Percentiles rank a stretch among this genome's conserved stretches.
These are phyloP conservation scores for Microcebus jonahi DNA, from an alignment of 2,113 vertebrate genomes.

Conservation along the genomic window DNA sequence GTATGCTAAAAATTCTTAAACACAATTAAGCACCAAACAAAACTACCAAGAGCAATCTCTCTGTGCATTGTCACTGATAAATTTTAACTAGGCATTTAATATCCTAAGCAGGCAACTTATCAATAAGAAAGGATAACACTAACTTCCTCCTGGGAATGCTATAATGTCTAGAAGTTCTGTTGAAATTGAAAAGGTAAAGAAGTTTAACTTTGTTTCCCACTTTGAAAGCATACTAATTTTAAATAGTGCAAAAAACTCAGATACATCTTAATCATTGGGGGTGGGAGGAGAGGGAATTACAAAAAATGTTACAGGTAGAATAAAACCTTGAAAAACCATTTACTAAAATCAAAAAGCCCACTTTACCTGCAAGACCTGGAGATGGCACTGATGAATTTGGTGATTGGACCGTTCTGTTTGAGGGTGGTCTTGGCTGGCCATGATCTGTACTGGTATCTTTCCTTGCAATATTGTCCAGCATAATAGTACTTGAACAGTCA, in stretches of 20 bases:
- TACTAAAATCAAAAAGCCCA: background rate
- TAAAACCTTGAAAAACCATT: background rate
- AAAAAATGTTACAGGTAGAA: background rate
- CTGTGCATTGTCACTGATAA: background rate
- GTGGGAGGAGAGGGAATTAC: background rate
- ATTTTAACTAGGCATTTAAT: background rate
- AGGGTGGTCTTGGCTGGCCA: constrained; percentile 83
- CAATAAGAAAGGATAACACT: background rate
- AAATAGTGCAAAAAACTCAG: background rate
- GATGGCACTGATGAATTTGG: constrained; percentile 90
- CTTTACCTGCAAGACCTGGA: constrained; percentile 86
- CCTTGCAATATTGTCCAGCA: constrained; percentile 84
- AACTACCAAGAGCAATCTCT: background rate
- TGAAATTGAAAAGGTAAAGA: constrained; percentile 35
- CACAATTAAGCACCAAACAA: background rate
- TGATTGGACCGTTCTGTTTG: constrained; percentile 87
- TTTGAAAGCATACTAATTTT: background rate
- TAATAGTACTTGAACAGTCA: constrained; percentile 87
- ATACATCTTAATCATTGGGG: background rate
- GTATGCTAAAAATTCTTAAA: background rate
- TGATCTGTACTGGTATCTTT: constrained; percentile 82
- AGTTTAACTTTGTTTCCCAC: background rate
- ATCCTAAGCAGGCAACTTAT: background rate
- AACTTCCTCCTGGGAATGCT: background rate
- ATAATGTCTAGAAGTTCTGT: background rate